Conservation (phyloP, 2,888 invertebrate species). For the Caenorhabditis sp. region DNA sequence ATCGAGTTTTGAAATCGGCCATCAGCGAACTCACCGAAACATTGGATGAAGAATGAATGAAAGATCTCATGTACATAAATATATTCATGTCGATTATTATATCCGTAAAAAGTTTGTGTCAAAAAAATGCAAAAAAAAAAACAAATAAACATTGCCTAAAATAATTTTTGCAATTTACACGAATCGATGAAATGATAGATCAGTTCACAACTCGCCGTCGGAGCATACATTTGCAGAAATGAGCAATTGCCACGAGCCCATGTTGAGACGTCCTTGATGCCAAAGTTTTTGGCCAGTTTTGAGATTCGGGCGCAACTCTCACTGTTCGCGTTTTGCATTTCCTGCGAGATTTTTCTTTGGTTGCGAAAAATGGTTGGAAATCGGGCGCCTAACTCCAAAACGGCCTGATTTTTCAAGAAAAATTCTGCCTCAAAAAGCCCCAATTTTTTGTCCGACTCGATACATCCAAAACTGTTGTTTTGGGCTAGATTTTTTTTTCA, state of each 20-base stretch:
- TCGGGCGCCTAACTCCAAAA: too few species aligned
- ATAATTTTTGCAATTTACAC: slow-evolving; percentile 42
- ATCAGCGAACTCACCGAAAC: not conserved
- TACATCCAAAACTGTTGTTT: too few species aligned
- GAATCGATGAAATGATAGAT: slow-evolving; percentile 51
- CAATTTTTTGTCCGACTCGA: too few species aligned
- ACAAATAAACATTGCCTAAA: slow-evolving; percentile 23
- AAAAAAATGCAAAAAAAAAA: not conserved
- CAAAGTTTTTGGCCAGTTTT: slow-evolving; percentile 31
- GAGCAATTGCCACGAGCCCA: slow-evolving; percentile 50
- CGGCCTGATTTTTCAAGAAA: too few species aligned
- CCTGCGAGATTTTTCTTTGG: slow-evolving; percentile 5
- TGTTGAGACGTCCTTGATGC: slow-evolving; percentile 41
- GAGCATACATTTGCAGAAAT: slow-evolving; percentile 44
- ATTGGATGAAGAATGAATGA: slow-evolving; percentile 6
- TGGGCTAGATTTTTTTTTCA: too few species aligned
- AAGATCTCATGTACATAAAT: not conserved
- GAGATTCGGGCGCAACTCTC: slow-evolving; percentile 47
- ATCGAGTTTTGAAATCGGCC: not conserved
- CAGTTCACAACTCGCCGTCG: slow-evolving; percentile 44
- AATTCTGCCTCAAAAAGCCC: too few species aligned
- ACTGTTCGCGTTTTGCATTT: slow-evolving; percentile 43
- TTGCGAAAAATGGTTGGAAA: not conserved
- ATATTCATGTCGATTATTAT: too few species aligned
- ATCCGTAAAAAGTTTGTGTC: not conserved